A percentile compares a stretch with the other conserved stretches of the same genome.
These are phyloP conservation scores for Ctenosaura bakeri DNA, from an alignment of 2,797 vertebrate genomes.

Conservation along the genomic window DNA sequence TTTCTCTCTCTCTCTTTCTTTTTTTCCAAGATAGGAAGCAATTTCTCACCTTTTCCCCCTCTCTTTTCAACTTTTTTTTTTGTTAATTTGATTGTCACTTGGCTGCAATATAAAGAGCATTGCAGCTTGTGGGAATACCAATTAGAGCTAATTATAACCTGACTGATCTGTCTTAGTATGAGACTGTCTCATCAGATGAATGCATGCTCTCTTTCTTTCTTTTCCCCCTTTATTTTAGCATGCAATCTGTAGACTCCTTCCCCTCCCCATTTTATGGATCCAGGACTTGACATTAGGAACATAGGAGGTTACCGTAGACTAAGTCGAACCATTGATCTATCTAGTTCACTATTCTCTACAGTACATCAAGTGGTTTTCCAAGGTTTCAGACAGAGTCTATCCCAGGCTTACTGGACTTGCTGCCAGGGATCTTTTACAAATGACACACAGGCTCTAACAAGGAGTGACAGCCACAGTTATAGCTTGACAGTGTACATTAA, in stretches of 20 bases:
- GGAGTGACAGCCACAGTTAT: too few species aligned
- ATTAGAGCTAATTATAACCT: slow-evolving; percentile 59
- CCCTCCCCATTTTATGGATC: slow-evolving; percentile 2
- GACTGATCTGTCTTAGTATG: slow-evolving; percentile 39
- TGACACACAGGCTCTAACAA: too few species aligned
- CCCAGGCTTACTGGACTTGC: too few species aligned
- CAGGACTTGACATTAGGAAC: background rate
- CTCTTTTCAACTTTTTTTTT: slow-evolving; percentile 11
- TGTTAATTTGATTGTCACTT: slow-evolving; percentile 26
- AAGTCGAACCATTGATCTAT: background rate
- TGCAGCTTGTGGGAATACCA: slow-evolving; percentile 46
- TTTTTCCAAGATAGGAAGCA: background rate
- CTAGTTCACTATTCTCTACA: background rate
- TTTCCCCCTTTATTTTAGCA: background rate
- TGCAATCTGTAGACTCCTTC: slow-evolving; percentile 23
- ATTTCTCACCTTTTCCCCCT: slow-evolving; percentile 31
- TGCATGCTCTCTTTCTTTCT: background rate
- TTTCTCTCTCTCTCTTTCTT: slow-evolving; percentile 10
- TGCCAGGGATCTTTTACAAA: too few species aligned
- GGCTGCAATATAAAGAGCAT: slow-evolving; percentile 38
- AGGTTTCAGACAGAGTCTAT: background rate
- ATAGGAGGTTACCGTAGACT: background rate
- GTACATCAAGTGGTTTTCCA: background rate
- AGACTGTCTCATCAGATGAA: slow-evolving; percentile 43
- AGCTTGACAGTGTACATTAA: background rate